These are phyloP conservation scores for Xiphophorus birchmanni DNA, from an alignment of 2,797 vertebrate species.

Conservation along the genomic window DNA sequence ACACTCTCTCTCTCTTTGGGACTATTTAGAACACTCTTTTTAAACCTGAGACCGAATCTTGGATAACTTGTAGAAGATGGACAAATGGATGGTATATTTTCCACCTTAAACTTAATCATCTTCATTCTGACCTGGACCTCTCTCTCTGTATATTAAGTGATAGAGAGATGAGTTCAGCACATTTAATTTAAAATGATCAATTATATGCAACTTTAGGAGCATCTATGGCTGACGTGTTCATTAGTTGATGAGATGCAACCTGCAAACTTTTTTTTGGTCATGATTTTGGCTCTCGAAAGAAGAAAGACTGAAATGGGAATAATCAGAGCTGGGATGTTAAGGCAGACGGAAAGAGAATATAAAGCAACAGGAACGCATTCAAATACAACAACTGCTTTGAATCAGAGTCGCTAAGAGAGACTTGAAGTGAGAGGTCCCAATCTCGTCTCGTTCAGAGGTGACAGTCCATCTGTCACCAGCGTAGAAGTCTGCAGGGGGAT, in stretches of 20 bases:
- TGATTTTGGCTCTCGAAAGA: background rate
- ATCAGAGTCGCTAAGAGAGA: slow-evolving; percentile 51
- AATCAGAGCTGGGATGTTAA: slow-evolving; percentile 17
- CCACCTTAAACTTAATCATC: background rate
- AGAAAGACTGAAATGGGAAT: slow-evolving; percentile 1
- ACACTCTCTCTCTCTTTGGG: background rate
- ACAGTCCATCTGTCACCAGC: slow-evolving; percentile 80
- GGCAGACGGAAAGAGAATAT: slow-evolving; percentile 12
- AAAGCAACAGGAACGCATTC: slow-evolving; percentile 4
- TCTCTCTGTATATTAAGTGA: background rate
- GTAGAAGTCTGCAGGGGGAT: slow-evolving; percentile 77
- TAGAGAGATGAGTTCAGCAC: background rate
- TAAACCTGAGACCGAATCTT: background rate
- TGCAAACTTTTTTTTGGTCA: slow-evolving; percentile 29
- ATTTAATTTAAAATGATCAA: background rate
- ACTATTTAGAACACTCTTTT: background rate
- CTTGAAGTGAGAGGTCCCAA: slow-evolving; percentile 64
- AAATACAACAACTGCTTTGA: slow-evolving; percentile 17
- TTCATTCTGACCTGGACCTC: background rate
- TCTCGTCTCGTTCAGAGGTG: slow-evolving; percentile 73
- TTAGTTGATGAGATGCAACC: slow-evolving; percentile 39
- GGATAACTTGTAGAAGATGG: background rate
- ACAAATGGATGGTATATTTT: background rate
- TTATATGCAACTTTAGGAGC: background rate
- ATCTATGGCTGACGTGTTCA: slow-evolving; percentile 14